phyloP scores from a whole-genome alignment of 1,140 invertebrate genomes.

The Zaprionus capensis region DNA sequence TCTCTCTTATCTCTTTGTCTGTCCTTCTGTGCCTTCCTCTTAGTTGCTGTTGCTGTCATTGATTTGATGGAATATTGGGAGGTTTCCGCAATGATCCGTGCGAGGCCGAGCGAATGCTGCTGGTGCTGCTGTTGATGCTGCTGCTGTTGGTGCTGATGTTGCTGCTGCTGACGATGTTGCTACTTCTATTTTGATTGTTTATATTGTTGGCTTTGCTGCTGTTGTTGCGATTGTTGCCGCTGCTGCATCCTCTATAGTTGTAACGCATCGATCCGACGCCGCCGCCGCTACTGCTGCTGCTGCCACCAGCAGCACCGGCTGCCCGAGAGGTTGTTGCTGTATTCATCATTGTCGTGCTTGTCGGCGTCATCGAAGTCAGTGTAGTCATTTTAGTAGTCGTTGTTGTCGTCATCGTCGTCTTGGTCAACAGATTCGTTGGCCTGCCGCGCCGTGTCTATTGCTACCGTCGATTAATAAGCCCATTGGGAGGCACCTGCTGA shows the following conservation, averaged over 20 bases:
- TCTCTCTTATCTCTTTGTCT: neutral
- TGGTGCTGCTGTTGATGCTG: constrained; percentile 22
- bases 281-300: constrained; percentile 1
- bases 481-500: constrained; percentile 85
- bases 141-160: constrained; percentile 9
- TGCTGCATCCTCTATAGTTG: constrained; percentile 62
- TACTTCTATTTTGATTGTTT: constrained; percentile 15
- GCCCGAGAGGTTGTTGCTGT: constrained; percentile 46
- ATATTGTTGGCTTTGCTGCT: constrained; percentile 39
- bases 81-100: constrained; percentile 37
- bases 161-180: constrained; percentile 14
- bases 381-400: constrained; percentile 12
- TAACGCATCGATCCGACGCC: constrained; percentile 27
- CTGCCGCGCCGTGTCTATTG: constrained; percentile 79
- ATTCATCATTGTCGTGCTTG: constrained; percentile 7
- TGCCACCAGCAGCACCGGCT: constrained; percentile 39
- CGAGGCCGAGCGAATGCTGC: constrained; percentile 21
- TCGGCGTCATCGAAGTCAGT: constrained; percentile 5
- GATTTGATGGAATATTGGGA: constrained; percentile 19
- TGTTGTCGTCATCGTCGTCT: constrained; percentile 37
- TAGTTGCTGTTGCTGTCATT: constrained; percentile 4
- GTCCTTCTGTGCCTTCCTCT: neutral
- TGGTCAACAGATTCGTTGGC: constrained; percentile 52
- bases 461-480: constrained; percentile 87
- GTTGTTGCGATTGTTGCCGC: constrained; percentile 36